Conservation (phyloP, 2,797 vertebrate species). For the Bryconaethiops microstoma region DNA sequence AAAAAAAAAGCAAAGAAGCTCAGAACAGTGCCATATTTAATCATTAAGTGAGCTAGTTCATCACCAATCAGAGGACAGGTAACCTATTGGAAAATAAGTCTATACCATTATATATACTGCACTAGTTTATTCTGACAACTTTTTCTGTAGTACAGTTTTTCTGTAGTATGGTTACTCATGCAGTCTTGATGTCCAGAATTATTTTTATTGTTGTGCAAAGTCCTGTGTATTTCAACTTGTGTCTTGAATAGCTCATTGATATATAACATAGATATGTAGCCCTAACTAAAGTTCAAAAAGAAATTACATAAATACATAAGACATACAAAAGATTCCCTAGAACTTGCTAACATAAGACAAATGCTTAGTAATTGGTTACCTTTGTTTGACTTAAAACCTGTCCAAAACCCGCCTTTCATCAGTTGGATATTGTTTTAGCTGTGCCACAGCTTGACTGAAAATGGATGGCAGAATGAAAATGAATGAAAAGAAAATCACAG, state of each 20-base stretch:
- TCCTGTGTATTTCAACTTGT: too few species aligned
- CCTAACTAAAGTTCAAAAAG: background rate
- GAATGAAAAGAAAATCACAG: constrained; percentile 41
- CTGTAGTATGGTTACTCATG: too few species aligned
- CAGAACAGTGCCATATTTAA: background rate
- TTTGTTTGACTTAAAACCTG: background rate
- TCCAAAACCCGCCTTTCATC: constrained; percentile 39
- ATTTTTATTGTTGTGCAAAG: too few species aligned
- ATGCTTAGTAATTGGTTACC: constrained; percentile 24
- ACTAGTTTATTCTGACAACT: too few species aligned
- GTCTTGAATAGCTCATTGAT: too few species aligned
- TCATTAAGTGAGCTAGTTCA: background rate
- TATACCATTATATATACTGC: too few species aligned
- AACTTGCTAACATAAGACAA: background rate
- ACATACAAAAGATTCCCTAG: background rate
- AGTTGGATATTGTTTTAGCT: constrained; percentile 21
- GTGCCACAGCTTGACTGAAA: constrained; percentile 26
- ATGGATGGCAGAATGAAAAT: constrained; percentile 12
- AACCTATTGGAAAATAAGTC: too few species aligned
- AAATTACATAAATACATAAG: background rate
- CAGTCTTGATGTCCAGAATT: too few species aligned
- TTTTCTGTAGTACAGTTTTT: too few species aligned
- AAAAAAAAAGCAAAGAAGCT: background rate
- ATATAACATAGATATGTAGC: background rate
- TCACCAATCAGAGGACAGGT: too few species aligned